Evolutionary conservation across 2,888 invertebrate species (phyloP).

Genomic region (Abrostola triplasia): DNA sequence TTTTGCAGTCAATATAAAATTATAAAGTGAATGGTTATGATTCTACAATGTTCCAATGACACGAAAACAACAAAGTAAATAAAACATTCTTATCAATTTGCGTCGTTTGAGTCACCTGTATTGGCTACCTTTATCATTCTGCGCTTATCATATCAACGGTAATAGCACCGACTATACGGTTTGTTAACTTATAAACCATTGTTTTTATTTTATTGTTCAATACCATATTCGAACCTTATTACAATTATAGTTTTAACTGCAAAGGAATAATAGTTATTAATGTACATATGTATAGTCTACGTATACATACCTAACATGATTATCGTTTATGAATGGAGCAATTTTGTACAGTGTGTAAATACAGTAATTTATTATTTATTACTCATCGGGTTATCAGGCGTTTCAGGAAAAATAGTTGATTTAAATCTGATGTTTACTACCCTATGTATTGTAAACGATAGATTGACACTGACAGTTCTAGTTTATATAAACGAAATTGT

Average conservation of each 20-base stretch:
- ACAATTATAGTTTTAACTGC: neutral
- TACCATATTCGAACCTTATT: constrained; percentile 1
- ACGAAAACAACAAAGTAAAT: constrained; percentile 35
- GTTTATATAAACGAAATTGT: too few relatives aligned
- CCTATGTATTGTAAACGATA: neutral
- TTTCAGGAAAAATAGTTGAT: neutral
- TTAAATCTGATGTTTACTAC: neutral
- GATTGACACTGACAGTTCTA: too few relatives aligned
- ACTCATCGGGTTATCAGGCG: too few relatives aligned
- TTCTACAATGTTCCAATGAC: constrained; percentile 10
- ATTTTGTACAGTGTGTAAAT: neutral
- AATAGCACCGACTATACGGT: constrained; percentile 35
- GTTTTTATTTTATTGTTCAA: constrained; percentile 38
- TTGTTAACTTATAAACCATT: constrained; percentile 33
- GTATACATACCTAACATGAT: neutral
- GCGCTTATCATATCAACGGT: constrained; percentile 52
- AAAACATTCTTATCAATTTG: constrained; percentile 35
- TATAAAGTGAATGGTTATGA: too few relatives aligned
- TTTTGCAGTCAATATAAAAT: too few relatives aligned
- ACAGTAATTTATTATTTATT: neutral
- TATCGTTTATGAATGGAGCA: constrained; percentile 1
- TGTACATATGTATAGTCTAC: too few relatives aligned
- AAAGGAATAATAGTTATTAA: neutral
- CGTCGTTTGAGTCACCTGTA: constrained; percentile 7
- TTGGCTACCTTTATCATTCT: constrained; percentile 34